These are phyloP conservation scores for Alviniconcha marisindica DNA, from an alignment of 1,140 invertebrate genomes.

Conservation along the genomic window DNA sequence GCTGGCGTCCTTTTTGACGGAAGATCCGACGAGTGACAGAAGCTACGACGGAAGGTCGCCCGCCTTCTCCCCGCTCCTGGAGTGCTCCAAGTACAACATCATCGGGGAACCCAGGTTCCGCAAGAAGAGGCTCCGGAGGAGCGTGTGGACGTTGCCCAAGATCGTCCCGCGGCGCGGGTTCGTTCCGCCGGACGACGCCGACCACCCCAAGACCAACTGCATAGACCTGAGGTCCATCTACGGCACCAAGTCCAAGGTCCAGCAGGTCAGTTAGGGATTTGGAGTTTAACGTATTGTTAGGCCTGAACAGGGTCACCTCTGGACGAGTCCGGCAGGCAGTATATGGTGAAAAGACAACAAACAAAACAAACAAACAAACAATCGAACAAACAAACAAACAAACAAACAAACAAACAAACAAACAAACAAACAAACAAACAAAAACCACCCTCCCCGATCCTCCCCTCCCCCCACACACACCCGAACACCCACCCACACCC, in stretches of 20 bases:
- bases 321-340: no score
- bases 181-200: neutral
- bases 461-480: no score
- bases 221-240: constrained; percentile 18
- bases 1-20: neutral
- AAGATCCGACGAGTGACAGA: neutral
- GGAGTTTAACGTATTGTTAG: no score
- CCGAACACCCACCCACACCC: no score
- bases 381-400: no score
- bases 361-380: no score
- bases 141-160: constrained; percentile 9
- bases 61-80: neutral
- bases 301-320: no score
- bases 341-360: no score
- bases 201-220: neutral
- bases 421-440: no score
- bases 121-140: neutral
- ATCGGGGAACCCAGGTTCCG: constrained; percentile 25
- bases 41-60: neutral
- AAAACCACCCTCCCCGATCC: no score
- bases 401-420: no score
- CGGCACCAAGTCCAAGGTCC: neutral
- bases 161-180: neutral
- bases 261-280: neutral
- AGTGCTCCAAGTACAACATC: constrained; percentile 25